phyloP scores from a whole-genome alignment of 2,888 invertebrate species.

The Podotricha telesiphe region DNA sequence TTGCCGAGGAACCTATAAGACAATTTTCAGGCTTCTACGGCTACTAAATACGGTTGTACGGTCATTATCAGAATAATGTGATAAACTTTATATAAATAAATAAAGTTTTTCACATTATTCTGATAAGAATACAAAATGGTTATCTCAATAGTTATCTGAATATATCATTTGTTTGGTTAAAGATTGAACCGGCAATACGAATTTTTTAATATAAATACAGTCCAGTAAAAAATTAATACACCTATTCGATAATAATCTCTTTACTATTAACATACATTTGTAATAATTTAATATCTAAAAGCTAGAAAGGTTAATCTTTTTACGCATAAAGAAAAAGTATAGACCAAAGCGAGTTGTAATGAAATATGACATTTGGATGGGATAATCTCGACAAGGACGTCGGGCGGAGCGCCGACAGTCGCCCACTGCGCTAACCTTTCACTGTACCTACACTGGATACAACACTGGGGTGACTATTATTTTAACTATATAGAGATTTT shows the following conservation, averaged over 20 bases:
- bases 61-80: too few relatives aligned
- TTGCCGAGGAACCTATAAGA: too few relatives aligned
- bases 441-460: slow-evolving; percentile 42
- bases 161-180: too few relatives aligned
- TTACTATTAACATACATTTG: background rate
- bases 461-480: slow-evolving; percentile 18
- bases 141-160: background rate
- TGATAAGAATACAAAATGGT: too few relatives aligned
- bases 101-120: too few relatives aligned
- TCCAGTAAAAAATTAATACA: background rate
- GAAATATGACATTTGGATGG: slow-evolving; percentile 43
- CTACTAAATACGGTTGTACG: too few relatives aligned
- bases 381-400: slow-evolving; percentile 46
- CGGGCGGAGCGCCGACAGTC: slow-evolving; percentile 39
- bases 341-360: slow-evolving; percentile 16
- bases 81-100: too few relatives aligned
- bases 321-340: slow-evolving; percentile 2
- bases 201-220: background rate
- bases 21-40: too few relatives aligned
- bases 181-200: background rate
- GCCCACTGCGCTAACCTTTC: slow-evolving; percentile 49
- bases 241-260: background rate
- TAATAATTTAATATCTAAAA: slow-evolving; percentile 16
- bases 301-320: slow-evolving; percentile 22
- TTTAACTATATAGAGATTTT: background rate